These are phyloP conservation scores for Zoroaster sp. DNA, from an alignment of 53 echinoderm and acorn worm genomes.

Conservation along the genomic window DNA sequence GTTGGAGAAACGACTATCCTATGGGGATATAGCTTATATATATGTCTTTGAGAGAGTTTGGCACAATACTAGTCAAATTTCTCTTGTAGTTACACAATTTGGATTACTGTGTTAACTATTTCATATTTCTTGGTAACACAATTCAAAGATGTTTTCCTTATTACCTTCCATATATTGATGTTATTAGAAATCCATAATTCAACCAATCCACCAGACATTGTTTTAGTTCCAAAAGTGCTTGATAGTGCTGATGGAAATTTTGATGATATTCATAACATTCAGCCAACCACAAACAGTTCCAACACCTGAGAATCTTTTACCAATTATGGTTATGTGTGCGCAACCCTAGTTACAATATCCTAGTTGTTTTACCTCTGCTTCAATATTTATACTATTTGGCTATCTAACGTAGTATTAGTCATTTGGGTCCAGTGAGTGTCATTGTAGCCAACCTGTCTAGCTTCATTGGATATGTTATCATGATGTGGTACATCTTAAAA, in stretches of 20 bases:
- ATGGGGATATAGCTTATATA: constrained; percentile 75
- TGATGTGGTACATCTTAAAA: constrained; percentile 59
- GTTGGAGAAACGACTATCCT: constrained; percentile 69
- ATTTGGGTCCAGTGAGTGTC: constrained; percentile 78
- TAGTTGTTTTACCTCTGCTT: constrained; percentile 76
- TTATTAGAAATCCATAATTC: not conserved
- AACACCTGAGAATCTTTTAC: not conserved
- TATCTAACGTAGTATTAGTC: constrained; percentile 75
- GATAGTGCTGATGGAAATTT: not conserved
- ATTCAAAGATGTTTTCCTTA: constrained; percentile 43
- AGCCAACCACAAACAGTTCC: not conserved
- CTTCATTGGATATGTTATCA: constrained; percentile 62
- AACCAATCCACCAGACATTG: not conserved
- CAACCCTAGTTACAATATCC: constrained; percentile 21
- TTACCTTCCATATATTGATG: constrained; percentile 7
- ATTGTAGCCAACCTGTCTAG: constrained; percentile 77
- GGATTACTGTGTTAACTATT: constrained; percentile 84
- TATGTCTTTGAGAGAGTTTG: constrained; percentile 63
- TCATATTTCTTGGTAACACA: constrained; percentile 89
- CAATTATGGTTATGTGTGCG: not conserved
- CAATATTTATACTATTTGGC: constrained; percentile 74
- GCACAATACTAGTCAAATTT: constrained; percentile 63
- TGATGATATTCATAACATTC: not conserved
- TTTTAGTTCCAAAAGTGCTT: not conserved
- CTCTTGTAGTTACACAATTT: constrained; percentile 83